These are phyloP conservation scores for Cyrtorhinus lividipennis DNA, from an alignment of 1,140 invertebrate genomes.

Conservation along the genomic window DNA sequence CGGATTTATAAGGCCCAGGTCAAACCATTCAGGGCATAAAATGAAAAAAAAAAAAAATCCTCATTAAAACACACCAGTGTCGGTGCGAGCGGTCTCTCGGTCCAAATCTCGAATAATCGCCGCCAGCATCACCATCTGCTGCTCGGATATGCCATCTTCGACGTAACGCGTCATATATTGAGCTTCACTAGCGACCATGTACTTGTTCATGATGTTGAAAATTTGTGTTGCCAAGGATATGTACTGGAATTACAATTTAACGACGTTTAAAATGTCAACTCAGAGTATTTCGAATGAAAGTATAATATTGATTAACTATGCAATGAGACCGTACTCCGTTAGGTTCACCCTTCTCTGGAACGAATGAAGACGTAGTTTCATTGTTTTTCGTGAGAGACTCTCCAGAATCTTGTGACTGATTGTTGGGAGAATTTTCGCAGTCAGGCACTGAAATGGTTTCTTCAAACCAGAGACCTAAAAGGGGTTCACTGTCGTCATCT, in stretches of 20 bases:
- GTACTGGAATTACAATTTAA: slow-evolving; percentile 39
- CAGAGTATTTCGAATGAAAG: neutral
- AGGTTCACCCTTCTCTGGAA: slow-evolving; percentile 80
- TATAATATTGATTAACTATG: neutral
- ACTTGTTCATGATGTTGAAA: slow-evolving; percentile 54
- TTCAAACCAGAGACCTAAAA: slow-evolving; percentile 84
- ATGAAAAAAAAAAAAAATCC: too few species aligned
- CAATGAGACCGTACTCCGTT: slow-evolving; percentile 49
- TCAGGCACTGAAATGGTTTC: slow-evolving; percentile 72
- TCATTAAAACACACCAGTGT: slow-evolving; percentile 55
- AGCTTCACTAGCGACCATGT: slow-evolving; percentile 49
- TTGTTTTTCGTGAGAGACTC: slow-evolving; percentile 16
- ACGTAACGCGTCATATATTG: slow-evolving; percentile 41
- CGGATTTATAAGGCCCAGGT: too few species aligned
- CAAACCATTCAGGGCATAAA: too few species aligned
- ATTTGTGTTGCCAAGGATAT: slow-evolving; percentile 64
- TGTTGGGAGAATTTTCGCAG: slow-evolving; percentile 24
- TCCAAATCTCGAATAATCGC: slow-evolving; percentile 75
- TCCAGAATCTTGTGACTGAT: slow-evolving; percentile 15
- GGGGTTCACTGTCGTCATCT: slow-evolving; percentile 76
- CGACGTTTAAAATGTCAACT: neutral
- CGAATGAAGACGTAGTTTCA: slow-evolving; percentile 36
- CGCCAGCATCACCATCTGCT: slow-evolving; percentile 66
- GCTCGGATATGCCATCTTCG: slow-evolving; percentile 48
- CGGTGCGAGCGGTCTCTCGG: slow-evolving; percentile 62